A percentile compares a stretch with the other conserved stretches of the same genome.
These are phyloP conservation scores for Rana temporaria DNA, from an alignment of 2,113 vertebrate species.

Conservation along the genomic window DNA sequence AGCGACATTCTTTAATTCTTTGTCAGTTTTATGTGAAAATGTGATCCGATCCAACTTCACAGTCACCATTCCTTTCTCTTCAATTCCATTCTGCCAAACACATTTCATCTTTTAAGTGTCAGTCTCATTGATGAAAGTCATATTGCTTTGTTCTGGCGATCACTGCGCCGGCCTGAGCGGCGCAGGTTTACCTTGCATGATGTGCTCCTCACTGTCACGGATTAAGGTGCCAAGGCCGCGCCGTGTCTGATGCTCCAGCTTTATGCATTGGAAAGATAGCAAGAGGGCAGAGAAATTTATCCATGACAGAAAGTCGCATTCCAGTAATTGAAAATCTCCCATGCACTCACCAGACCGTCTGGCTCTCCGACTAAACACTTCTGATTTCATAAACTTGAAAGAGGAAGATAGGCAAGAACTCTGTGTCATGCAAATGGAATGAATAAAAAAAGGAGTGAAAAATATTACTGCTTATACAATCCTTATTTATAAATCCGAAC, in stretches of 20 bases:
- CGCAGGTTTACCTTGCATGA: neutral
- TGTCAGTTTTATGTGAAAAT: slow-evolving; percentile 2
- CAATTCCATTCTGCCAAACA: neutral
- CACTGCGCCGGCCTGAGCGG: neutral
- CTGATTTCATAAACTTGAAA: slow-evolving; percentile 3
- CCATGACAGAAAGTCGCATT: slow-evolving; percentile 16
- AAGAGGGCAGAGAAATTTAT: slow-evolving; percentile 31
- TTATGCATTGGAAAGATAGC: slow-evolving; percentile 39
- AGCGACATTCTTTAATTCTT: slow-evolving; percentile 4
- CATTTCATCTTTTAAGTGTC: slow-evolving; percentile 23
- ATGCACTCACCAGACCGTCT: slow-evolving; percentile 35
- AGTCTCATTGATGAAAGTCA: slow-evolving; percentile 7
- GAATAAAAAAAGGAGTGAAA: neutral
- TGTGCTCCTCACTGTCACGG: slow-evolving; percentile 19
- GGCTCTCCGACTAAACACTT: neutral
- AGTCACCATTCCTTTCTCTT: neutral
- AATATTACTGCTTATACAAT: neutral
- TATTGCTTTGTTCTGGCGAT: slow-evolving; percentile 10
- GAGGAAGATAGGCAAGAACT: slow-evolving; percentile 6
- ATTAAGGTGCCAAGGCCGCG: slow-evolving; percentile 23
- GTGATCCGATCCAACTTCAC: neutral
- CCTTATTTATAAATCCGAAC: no score
- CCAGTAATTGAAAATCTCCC: slow-evolving; percentile 49
- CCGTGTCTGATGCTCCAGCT: slow-evolving; percentile 35
- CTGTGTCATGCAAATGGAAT: neutral